Conservation (phyloP, 2,888 invertebrate genomes). For the Scotopteryx bipunctaria region DNA sequence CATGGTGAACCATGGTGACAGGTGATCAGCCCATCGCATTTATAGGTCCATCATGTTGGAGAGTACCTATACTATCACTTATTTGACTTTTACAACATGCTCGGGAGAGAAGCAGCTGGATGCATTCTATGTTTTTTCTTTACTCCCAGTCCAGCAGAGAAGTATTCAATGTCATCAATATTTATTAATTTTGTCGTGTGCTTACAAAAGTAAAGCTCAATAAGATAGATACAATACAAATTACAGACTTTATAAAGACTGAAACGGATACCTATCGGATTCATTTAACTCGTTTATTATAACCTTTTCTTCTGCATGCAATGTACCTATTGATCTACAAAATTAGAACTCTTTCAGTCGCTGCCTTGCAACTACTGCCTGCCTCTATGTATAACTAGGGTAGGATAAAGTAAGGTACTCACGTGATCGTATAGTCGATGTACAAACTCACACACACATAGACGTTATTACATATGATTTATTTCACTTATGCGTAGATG, state of each 20-base stretch:
- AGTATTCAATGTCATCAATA: no score
- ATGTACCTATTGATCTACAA: constrained; percentile 14
- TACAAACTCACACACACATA: constrained; percentile 48
- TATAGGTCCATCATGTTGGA: no score
- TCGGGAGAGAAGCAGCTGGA: no score
- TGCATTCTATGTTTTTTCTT: no score
- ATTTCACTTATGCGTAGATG: constrained; percentile 52
- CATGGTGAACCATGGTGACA: no score
- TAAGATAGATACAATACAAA: no score
- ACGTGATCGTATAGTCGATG: constrained; percentile 49
- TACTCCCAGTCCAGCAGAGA: no score
- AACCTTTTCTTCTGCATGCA: constrained; percentile 17
- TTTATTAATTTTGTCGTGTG: no score
- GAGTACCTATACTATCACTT: no score
- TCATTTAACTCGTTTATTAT: neutral
- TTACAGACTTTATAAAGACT: constrained; percentile 5
- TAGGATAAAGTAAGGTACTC: constrained; percentile 27
- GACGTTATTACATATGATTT: constrained; percentile 51
- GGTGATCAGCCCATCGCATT: no score
- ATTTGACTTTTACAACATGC: no score
- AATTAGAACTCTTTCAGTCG: constrained; percentile 10
- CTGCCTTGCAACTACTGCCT: neutral
- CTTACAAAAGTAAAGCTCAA: no score
- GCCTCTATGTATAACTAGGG: constrained; percentile 20
- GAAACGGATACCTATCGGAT: constrained; percentile 19